phyloP scores from a whole-genome alignment of 2,113 vertebrate genomes.

The Heliornis fulica region DNA sequence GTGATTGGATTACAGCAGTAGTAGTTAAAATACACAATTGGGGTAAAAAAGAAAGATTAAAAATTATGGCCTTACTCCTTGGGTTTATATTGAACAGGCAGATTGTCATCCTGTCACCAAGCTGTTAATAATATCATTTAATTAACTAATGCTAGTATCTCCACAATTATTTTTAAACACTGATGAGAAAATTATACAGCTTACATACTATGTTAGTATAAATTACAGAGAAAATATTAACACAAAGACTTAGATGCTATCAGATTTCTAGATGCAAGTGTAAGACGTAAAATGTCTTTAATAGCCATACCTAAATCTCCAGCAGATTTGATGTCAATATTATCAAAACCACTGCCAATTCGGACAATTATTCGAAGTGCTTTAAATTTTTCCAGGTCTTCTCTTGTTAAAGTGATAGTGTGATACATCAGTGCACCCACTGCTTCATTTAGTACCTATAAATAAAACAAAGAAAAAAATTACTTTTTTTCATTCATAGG shows the following conservation, averaged over 20 bases:
- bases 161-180: conserved; percentile 28
- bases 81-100: neutral
- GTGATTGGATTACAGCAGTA: neutral
- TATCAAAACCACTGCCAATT: conserved; percentile 97
- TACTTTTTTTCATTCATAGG: neutral
- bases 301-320: conserved; percentile 88
- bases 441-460: conserved; percentile 95
- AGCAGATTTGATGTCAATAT: conserved; percentile 98
- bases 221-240: neutral
- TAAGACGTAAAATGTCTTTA: neutral
- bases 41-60: neutral
- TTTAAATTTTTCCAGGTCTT: conserved; percentile 99
- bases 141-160: conserved; percentile 45
- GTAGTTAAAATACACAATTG: conserved; percentile 10
- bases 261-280: neutral
- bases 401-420: conserved; percentile 96
- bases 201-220: neutral
- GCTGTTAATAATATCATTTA: conserved; percentile 25
- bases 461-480: neutral
- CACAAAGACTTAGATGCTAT: neutral
- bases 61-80: neutral
- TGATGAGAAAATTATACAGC: conserved; percentile 15
- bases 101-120: neutral
- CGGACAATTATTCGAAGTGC: conserved; percentile 96
- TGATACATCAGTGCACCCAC: conserved; percentile 99